phyloP scores from a whole-genome alignment of 2,888 invertebrate genomes.

The Morpho helenor region DNA sequence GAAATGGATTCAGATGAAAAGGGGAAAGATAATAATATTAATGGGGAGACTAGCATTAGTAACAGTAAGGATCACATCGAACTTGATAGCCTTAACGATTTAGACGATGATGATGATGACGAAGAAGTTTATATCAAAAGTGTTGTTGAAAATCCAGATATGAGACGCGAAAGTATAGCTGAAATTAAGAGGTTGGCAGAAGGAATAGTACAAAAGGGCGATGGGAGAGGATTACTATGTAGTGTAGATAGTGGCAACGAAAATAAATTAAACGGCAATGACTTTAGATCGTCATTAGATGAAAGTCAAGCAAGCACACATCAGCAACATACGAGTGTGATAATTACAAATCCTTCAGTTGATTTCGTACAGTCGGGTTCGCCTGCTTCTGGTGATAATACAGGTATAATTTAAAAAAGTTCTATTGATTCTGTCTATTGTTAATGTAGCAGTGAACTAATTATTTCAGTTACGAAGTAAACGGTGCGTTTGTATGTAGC shows the following conservation, averaged over 20 bases:
- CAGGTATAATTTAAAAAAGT: slow-evolving; percentile 41
- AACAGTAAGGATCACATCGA: slow-evolving; percentile 61
- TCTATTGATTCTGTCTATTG: background rate
- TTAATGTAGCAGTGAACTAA: too few relatives aligned
- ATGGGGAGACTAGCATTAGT: slow-evolving; percentile 77
- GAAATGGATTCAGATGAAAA: slow-evolving; percentile 62
- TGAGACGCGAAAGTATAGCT: slow-evolving; percentile 69
- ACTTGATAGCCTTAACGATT: slow-evolving; percentile 75
- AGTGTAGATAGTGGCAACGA: slow-evolving; percentile 68
- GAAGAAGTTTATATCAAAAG: slow-evolving; percentile 59
- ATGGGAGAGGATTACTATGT: slow-evolving; percentile 62
- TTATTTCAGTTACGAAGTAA: too few relatives aligned
- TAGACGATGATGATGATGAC: slow-evolving; percentile 64
- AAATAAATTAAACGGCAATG: slow-evolving; percentile 53
- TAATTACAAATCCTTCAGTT: slow-evolving; percentile 85
- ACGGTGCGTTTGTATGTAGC: too few relatives aligned
- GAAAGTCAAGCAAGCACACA: slow-evolving; percentile 49
- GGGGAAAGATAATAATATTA: slow-evolving; percentile 58
- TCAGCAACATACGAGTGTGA: slow-evolving; percentile 81
- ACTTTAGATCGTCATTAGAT: slow-evolving; percentile 55
- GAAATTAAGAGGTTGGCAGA: slow-evolving; percentile 71
- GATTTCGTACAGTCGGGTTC: slow-evolving; percentile 77
- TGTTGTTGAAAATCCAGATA: slow-evolving; percentile 68
- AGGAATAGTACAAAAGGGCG: slow-evolving; percentile 72
- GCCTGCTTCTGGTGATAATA: slow-evolving; percentile 64